Conservation (phyloP, 2,888 invertebrate genomes). For the Dicranocentrus wangi region DNA sequence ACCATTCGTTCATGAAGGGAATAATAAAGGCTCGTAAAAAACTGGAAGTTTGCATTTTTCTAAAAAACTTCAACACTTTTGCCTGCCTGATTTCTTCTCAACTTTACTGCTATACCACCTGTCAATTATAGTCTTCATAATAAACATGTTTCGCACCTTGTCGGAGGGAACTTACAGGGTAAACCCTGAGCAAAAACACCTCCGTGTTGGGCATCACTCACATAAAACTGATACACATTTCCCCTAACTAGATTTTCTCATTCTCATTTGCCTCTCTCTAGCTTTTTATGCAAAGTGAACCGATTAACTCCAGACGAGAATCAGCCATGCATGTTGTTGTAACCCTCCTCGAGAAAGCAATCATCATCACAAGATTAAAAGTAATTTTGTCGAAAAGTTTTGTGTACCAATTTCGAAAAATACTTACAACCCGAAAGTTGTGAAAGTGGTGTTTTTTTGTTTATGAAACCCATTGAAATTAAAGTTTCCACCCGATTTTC, state of each 20-base stretch:
- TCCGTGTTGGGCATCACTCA: too few species aligned
- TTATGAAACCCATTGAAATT: too few species aligned
- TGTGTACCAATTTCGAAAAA: not conserved
- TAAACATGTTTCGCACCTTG: constrained; percentile 60
- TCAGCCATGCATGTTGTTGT: constrained; percentile 28
- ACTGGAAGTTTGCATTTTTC: constrained; percentile 15
- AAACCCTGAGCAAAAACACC: not conserved
- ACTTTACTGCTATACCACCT: constrained; percentile 30
- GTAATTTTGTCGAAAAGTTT: not conserved
- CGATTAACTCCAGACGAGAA: constrained; percentile 35
- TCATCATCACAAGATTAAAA: not conserved
- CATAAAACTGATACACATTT: constrained; percentile 8
- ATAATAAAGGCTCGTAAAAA: too few species aligned
- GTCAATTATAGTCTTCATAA: constrained; percentile 53
- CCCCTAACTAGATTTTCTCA: constrained; percentile 34
- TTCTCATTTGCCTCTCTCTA: not conserved
- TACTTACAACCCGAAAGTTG: not conserved
- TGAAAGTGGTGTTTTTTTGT: not conserved
- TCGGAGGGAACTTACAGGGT: constrained; percentile 43
- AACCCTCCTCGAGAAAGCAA: constrained; percentile 12
- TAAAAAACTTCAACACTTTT: constrained; percentile 49
- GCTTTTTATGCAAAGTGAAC: constrained; percentile 47
- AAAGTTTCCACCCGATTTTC: constrained; percentile 19
- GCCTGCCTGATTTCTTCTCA: constrained; percentile 22
- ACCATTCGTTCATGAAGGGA: constrained; percentile 31